Conservation (phyloP, 2,113 vertebrate species). For the Monarcha castaneiventris region DNA sequence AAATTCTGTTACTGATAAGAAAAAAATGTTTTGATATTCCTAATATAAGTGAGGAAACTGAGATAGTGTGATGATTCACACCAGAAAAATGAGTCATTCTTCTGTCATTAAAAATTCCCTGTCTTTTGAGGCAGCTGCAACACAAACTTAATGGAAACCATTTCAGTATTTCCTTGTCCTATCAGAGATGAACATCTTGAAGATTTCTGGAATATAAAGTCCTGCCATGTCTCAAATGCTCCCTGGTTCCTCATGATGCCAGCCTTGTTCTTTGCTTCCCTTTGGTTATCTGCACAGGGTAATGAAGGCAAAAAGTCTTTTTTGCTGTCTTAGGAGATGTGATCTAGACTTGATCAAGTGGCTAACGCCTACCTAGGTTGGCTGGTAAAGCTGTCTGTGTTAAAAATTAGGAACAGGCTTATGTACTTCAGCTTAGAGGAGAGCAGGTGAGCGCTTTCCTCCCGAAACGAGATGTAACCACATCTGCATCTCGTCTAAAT, state of each 20-base stretch:
- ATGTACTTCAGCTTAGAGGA: background rate
- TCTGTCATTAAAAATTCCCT: background rate
- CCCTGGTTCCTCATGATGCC: background rate
- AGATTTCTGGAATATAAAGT: background rate
- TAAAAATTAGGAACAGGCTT: background rate
- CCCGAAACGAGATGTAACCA: background rate
- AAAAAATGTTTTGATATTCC: background rate
- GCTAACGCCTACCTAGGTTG: background rate
- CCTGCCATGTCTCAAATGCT: background rate
- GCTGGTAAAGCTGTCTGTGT: background rate
- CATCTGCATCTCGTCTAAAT: background rate
- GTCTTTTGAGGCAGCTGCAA: background rate
- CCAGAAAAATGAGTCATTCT: background rate
- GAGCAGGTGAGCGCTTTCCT: background rate
- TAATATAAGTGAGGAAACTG: background rate
- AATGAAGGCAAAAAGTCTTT: background rate
- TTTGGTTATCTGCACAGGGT: background rate
- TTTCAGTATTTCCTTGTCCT: background rate
- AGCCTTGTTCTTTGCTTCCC: background rate
- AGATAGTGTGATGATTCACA: background rate
- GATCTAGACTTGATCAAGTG: background rate
- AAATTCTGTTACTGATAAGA: background rate
- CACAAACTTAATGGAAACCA: background rate
- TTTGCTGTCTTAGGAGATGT: background rate
- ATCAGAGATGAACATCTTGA: background rate